Evolutionary conservation across 2,113 vertebrate genomes (phyloP).

Genomic region (Neodon shergylaensis): DNA sequence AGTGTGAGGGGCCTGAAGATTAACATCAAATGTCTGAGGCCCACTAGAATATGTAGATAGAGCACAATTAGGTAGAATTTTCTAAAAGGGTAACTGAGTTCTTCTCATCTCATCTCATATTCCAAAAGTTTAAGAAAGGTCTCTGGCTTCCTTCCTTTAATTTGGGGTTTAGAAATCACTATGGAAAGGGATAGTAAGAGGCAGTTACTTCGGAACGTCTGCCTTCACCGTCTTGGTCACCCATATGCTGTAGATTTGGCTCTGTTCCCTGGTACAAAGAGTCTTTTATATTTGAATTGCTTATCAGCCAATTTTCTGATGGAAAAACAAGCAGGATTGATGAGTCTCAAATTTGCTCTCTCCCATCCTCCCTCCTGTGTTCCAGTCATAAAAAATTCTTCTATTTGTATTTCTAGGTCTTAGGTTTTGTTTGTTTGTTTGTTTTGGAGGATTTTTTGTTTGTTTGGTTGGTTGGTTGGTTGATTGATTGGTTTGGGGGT

Average conservation of each 20-base stretch:
- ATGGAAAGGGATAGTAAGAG: not conserved
- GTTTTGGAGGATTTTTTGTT: not conserved
- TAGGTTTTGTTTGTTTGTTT: not conserved
- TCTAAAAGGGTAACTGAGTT: not conserved
- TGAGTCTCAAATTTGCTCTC: not conserved
- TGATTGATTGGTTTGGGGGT: not conserved
- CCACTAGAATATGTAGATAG: not conserved
- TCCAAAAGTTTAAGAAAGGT: not conserved
- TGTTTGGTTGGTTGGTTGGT: not conserved
- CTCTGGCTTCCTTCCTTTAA: not conserved
- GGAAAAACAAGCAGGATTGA: constrained; percentile 2
- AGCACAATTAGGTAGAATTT: not conserved
- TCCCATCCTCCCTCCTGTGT: not conserved
- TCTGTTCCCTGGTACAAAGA: constrained; percentile 10
- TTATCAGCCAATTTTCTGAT: constrained; percentile 30
- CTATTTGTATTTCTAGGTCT: not conserved
- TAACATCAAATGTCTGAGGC: not conserved
- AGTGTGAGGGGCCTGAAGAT: not conserved
- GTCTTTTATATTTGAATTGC: constrained; percentile 22
- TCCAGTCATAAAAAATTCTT: not conserved
- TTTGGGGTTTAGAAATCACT: not conserved
- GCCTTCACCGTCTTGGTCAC: constrained; percentile 1
- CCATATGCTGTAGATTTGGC: not conserved
- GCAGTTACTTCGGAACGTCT: not conserved
- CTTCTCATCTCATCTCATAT: constrained; percentile 10